phyloP scores from a whole-genome alignment of 2,797 vertebrate species.

The Calcarius lapponicus region DNA sequence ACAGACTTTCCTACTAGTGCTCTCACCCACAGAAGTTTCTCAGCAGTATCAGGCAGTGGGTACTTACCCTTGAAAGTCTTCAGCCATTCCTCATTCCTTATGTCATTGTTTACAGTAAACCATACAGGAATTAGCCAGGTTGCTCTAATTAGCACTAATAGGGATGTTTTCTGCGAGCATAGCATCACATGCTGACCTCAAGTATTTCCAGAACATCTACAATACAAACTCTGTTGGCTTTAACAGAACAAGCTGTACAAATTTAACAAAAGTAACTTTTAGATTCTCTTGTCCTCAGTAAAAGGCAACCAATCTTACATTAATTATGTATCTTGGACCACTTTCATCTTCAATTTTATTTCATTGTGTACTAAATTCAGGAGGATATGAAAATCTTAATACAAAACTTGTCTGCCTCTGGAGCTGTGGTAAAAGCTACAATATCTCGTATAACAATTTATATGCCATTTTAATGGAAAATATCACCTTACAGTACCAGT shows the following conservation, averaged over 20 bases:
- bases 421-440: not conserved
- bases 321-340: not conserved
- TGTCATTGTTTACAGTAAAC: constrained; percentile 27
- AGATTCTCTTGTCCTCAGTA: not conserved
- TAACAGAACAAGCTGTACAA: not conserved
- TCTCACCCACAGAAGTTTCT: not conserved
- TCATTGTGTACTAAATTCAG: not conserved
- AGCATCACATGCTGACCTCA: constrained; percentile 31
- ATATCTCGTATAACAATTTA: not conserved
- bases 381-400: not conserved
- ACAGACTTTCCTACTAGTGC: not conserved
- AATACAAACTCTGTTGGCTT: not conserved
- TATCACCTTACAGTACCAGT: not conserved
- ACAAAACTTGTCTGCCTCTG: not conserved
- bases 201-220: constrained; percentile 4
- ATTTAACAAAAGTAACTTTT: not conserved
- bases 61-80: not conserved
- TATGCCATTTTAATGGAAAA: not conserved
- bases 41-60: not conserved
- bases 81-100: constrained; percentile 1
- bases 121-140: not conserved
- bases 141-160: constrained; percentile 52
- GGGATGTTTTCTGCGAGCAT: not conserved
- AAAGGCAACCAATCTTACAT: not conserved
- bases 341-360: not conserved